Conservation (phyloP, 2,888 invertebrate genomes). For the Octodonta nipae region DNA sequence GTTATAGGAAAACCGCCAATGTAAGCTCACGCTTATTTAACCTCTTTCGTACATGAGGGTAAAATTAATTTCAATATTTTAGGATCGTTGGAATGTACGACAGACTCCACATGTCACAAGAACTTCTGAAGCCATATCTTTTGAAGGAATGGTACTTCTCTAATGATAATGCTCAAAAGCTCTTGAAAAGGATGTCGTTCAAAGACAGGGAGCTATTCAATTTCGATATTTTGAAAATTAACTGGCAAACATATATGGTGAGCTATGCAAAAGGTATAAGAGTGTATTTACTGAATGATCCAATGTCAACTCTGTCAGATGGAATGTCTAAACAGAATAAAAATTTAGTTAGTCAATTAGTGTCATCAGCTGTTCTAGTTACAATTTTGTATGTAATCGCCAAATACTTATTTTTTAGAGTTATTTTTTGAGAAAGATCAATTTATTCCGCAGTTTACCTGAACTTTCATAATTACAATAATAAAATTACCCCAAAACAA, state of each 20-base stretch:
- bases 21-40: constrained; percentile 31
- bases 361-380: constrained; percentile 7
- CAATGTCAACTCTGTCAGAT: constrained; percentile 54
- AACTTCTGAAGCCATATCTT: constrained; percentile 58
- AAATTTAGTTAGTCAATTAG: constrained; percentile 26
- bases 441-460: too few species aligned
- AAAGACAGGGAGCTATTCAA: constrained; percentile 45
- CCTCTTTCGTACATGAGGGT: too few species aligned
- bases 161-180: constrained; percentile 44
- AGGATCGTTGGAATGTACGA: constrained; percentile 64
- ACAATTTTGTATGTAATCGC: constrained; percentile 9
- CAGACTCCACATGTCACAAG: constrained; percentile 48
- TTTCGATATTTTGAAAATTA: constrained; percentile 56
- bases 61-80: constrained; percentile 14
- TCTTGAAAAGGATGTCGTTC: constrained; percentile 45
- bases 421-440: constrained; percentile 10
- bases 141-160: constrained; percentile 62
- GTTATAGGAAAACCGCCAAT: constrained; percentile 44
- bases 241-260: constrained; percentile 62
- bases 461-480: too few species aligned
- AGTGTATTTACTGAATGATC: constrained; percentile 66
- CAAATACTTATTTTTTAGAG: constrained; percentile 11
- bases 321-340: constrained; percentile 43
- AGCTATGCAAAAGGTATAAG: constrained; percentile 60
- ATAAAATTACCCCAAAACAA: too few species aligned